phyloP scores from a whole-genome alignment of 2,888 invertebrate genomes.

The Salpingus planirostris region DNA sequence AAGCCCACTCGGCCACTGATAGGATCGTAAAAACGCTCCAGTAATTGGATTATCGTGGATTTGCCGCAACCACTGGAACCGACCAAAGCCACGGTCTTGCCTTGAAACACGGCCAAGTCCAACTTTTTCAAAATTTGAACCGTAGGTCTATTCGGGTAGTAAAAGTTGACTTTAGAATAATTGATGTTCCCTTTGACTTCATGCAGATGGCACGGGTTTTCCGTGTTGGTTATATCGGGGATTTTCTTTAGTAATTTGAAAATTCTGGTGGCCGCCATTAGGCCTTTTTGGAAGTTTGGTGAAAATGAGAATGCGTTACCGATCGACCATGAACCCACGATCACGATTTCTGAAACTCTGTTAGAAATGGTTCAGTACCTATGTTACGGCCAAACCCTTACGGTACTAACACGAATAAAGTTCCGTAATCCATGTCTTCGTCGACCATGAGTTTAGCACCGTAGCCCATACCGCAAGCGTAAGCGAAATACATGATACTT shows the following conservation, averaged over 20 bases:
- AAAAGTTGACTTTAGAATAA: slow-evolving; percentile 60
- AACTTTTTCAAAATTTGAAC: slow-evolving; percentile 60
- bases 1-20: slow-evolving; percentile 49
- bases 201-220: slow-evolving; percentile 10
- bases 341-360: slow-evolving; percentile 63
- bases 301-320: slow-evolving; percentile 61
- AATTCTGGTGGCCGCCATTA: slow-evolving; percentile 61
- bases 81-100: slow-evolving; percentile 68
- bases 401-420: slow-evolving; percentile 68
- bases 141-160: slow-evolving; percentile 69
- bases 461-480: slow-evolving; percentile 61
- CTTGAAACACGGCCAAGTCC: slow-evolving; percentile 51
- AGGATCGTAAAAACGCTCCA: slow-evolving; percentile 80
- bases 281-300: slow-evolving; percentile 73
- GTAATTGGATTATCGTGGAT: slow-evolving; percentile 74
- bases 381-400: too few species aligned
- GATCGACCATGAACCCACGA: slow-evolving; percentile 64
- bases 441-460: slow-evolving; percentile 59
- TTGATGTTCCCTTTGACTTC: slow-evolving; percentile 56
- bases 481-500: slow-evolving; percentile 59
- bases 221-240: slow-evolving; percentile 47
- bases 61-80: slow-evolving; percentile 84
- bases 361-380: too few species aligned
- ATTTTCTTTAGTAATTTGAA: slow-evolving; percentile 52
- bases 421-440: slow-evolving; percentile 35